A percentile compares a stretch with the other conserved stretches of the same genome.
Conservation (phyloP, 2,113 vertebrate genomes). For the Tylochromis polylepis region DNA sequence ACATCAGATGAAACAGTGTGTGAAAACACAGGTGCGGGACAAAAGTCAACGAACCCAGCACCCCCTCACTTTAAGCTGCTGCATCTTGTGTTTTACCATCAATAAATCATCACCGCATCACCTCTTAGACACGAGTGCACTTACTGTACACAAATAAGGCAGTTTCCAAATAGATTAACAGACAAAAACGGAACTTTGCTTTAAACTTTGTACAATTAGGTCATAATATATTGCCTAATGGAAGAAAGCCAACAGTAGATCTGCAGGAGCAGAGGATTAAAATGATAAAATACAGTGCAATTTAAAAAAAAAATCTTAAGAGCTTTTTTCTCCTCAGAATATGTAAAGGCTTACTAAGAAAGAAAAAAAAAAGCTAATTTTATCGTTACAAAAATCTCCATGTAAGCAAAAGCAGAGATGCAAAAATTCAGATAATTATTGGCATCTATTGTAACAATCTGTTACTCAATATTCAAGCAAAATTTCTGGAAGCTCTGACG, state of each 20-base stretch:
- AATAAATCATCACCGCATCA: slow-evolving; percentile 4
- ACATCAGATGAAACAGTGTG: slow-evolving; percentile 37
- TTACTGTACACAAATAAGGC: slow-evolving; percentile 2
- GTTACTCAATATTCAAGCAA: background rate
- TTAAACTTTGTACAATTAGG: background rate
- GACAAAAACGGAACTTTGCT: background rate
- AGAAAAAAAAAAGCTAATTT: background rate
- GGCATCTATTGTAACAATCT: background rate
- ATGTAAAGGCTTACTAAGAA: background rate
- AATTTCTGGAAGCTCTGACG: background rate
- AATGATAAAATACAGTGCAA: background rate
- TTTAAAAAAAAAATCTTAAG: background rate
- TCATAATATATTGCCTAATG: background rate
- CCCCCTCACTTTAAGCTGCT: background rate
- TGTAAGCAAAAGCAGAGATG: background rate
- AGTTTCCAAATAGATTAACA: background rate
- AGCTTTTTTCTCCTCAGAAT: background rate
- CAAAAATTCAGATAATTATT: background rate
- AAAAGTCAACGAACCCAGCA: slow-evolving; percentile 38
- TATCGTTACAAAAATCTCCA: background rate
- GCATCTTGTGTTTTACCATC: slow-evolving; percentile 19
- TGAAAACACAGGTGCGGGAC: slow-evolving; percentile 57
- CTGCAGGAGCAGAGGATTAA: background rate
- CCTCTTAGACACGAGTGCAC: background rate
- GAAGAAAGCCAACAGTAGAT: background rate